Evolutionary conservation across 2,888 invertebrate genomes (phyloP).

Genomic region (Lysandra bellargus): DNA sequence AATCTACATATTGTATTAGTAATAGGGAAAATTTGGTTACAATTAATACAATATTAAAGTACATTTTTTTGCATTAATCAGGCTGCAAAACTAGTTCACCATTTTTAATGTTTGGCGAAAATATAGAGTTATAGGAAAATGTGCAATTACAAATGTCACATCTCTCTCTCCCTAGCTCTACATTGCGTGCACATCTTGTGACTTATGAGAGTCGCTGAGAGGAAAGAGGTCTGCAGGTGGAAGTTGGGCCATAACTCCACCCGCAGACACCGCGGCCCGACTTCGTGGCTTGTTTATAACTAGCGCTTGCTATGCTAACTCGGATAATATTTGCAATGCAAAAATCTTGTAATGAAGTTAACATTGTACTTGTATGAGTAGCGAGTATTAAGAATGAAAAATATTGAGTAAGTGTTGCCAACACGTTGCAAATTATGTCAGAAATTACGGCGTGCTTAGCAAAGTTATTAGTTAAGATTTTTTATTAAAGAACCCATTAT

Average conservation of each 20-base stretch:
- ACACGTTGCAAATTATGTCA: too few species aligned
- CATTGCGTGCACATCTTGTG: constrained; percentile 32
- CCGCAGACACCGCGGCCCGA: constrained; percentile 31
- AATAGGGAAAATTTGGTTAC: too few species aligned
- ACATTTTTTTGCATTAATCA: too few species aligned
- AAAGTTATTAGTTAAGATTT: too few species aligned
- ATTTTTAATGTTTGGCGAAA: too few species aligned
- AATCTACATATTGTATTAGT: too few species aligned
- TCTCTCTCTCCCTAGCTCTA: background rate
- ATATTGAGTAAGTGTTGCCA: too few species aligned
- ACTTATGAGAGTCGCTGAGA: constrained; percentile 36
- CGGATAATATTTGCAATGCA: constrained; percentile 13
- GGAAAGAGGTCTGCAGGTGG: constrained; percentile 33
- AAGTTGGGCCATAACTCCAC: constrained; percentile 38
- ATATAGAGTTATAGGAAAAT: too few species aligned
- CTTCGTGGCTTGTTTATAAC: background rate
- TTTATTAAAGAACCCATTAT: too few species aligned
- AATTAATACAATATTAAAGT: too few species aligned
- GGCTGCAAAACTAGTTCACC: too few species aligned
- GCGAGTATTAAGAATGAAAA: background rate
- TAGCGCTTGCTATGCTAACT: constrained; percentile 8
- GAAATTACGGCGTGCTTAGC: too few species aligned
- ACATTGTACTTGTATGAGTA: background rate
- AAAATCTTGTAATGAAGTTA: constrained; percentile 11
- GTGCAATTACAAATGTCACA: background rate